A percentile compares a stretch with the other conserved stretches of the same genome.
phyloP scores from a whole-genome alignment of 2,888 invertebrate species.

The Cheilosia vulpina region DNA sequence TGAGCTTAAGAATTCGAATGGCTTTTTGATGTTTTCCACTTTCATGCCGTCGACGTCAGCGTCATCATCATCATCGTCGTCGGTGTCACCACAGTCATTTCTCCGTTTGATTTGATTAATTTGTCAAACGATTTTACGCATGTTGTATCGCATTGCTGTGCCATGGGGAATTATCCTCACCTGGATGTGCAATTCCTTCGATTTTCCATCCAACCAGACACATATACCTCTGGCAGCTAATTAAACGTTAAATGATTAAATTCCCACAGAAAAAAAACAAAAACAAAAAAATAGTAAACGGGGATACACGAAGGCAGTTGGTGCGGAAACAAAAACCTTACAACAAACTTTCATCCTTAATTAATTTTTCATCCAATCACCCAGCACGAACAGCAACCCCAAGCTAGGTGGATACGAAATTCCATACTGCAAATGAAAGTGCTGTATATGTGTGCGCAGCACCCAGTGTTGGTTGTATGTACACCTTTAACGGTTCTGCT shows the following conservation, averaged over 20 bases:
- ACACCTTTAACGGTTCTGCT: slow-evolving; percentile 48
- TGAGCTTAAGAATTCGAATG: slow-evolving; percentile 46
- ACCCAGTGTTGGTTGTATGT: background rate
- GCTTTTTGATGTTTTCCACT: slow-evolving; percentile 53
- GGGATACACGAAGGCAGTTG: background rate
- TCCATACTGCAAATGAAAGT: slow-evolving; percentile 55
- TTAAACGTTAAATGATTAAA: slow-evolving; percentile 63
- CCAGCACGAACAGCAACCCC: slow-evolving; percentile 49
- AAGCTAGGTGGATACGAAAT: slow-evolving; percentile 25
- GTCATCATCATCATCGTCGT: background rate
- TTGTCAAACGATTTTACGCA: slow-evolving; percentile 67
- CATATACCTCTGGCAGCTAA: slow-evolving; percentile 49
- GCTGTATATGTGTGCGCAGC: background rate
- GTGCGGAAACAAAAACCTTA: slow-evolving; percentile 27
- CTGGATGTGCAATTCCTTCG: slow-evolving; percentile 21
- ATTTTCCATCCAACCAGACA: slow-evolving; percentile 8
- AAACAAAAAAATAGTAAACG: background rate
- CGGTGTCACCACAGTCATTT: background rate
- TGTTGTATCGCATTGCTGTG: slow-evolving; percentile 38
- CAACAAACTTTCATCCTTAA: slow-evolving; percentile 71
- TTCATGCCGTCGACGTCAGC: background rate
- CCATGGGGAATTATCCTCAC: slow-evolving; percentile 36
- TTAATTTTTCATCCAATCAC: slow-evolving; percentile 74
- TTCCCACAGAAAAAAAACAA: slow-evolving; percentile 21
- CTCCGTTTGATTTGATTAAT: slow-evolving; percentile 66